phyloP scores from a whole-genome alignment of 2,888 invertebrate species.

The Hanleya hanleyi region DNA sequence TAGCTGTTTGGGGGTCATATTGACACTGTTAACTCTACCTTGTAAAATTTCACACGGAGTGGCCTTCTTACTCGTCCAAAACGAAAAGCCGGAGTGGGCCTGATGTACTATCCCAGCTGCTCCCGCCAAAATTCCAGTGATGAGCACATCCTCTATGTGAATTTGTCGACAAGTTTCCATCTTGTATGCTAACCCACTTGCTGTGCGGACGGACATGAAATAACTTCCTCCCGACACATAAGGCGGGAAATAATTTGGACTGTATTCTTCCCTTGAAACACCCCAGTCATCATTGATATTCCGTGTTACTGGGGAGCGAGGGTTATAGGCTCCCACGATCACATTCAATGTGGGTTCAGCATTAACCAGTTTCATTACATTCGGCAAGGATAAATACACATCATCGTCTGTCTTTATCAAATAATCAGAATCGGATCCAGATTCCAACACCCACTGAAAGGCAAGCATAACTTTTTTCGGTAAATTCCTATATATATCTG shows the following conservation, averaged over 20 bases:
- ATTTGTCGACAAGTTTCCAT: conserved; percentile 18
- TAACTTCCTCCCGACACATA: conserved; percentile 44
- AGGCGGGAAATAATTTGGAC: conserved; percentile 32
- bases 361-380: conserved; percentile 26
- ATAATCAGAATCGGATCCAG: conserved; percentile 18
- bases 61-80: conserved; percentile 40
- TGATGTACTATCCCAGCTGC: conserved; percentile 32
- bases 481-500: conserved; percentile 41
- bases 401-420: conserved; percentile 51
- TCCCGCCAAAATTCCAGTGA: conserved; percentile 43
- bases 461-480: conserved; percentile 40
- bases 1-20: conserved; percentile 34
- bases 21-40: conserved; percentile 35
- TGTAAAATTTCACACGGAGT: conserved; percentile 37
- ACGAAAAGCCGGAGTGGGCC: conserved; percentile 38
- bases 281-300: conserved; percentile 42
- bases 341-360: no score
- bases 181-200: conserved; percentile 17
- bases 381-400: conserved; percentile 40
- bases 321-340: conserved; percentile 41
- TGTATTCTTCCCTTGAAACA: conserved; percentile 34
- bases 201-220: conserved; percentile 35
- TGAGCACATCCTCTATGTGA: conserved; percentile 44
- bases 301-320: conserved; percentile 36
- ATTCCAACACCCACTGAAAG: conserved; percentile 31